Evolutionary conservation across 2,797 vertebrate species (phyloP).

Genomic region (Sitta carolinensis): DNA sequence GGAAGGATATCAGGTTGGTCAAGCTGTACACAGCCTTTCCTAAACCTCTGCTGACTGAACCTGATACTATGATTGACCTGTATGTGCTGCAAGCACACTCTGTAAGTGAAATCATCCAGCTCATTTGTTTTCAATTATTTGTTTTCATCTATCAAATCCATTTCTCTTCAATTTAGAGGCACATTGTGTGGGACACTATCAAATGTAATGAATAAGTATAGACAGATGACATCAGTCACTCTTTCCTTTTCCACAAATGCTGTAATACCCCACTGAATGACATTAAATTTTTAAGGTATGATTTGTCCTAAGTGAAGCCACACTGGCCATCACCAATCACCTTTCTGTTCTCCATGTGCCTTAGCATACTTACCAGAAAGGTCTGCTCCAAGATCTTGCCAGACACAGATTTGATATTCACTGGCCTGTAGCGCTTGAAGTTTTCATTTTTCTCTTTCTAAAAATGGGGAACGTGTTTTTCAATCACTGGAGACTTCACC

Average conservation of each 20-base stretch:
- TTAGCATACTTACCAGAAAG: background rate
- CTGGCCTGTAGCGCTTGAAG: background rate
- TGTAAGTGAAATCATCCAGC: background rate
- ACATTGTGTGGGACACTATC: background rate
- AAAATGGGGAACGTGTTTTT: background rate
- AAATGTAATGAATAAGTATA: background rate
- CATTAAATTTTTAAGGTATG: background rate
- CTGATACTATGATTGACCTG: background rate
- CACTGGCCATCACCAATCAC: background rate
- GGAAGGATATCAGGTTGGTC: background rate
- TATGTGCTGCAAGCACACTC: no score
- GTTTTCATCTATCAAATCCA: background rate
- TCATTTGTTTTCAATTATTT: background rate
- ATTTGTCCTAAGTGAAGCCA: background rate
- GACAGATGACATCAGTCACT: background rate
- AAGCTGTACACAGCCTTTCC: background rate
- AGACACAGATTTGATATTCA: background rate
- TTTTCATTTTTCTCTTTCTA: background rate
- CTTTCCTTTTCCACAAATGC: background rate
- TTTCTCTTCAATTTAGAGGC: background rate
- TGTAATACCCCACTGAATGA: background rate
- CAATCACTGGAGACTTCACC: background rate
- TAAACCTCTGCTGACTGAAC: background rate
- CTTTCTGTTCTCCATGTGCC: background rate
- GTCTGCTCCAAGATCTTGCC: background rate